Evolutionary conservation across 2,888 invertebrate species (phyloP).

Genomic region (Agriopis marginaria): DNA sequence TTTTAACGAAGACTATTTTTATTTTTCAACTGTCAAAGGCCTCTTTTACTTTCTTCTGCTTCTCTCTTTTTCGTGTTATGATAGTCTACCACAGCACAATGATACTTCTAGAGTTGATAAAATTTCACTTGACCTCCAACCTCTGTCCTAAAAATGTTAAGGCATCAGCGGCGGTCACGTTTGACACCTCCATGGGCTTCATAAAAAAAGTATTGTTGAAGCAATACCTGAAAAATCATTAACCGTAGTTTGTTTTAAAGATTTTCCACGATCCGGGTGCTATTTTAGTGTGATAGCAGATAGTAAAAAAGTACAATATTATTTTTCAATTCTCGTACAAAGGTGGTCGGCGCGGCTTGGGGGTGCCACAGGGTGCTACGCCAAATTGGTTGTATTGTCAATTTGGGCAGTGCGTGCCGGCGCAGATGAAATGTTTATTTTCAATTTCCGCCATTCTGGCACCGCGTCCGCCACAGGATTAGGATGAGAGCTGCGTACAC

Average conservation of each 20-base stretch:
- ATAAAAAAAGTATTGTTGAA: not conserved
- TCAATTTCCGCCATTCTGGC: slow-evolving; percentile 85
- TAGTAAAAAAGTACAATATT: slow-evolving; percentile 77
- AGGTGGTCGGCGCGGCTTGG: slow-evolving; percentile 76
- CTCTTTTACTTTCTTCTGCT: too few species aligned
- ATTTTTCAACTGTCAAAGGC: too few species aligned
- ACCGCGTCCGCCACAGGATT: slow-evolving; percentile 79
- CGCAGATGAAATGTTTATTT: slow-evolving; percentile 86
- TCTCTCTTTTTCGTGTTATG: too few species aligned
- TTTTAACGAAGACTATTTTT: too few species aligned
- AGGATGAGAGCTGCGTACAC: slow-evolving; percentile 56
- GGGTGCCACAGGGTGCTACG: slow-evolving; percentile 62
- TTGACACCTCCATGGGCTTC: not conserved
- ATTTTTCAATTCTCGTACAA: slow-evolving; percentile 86
- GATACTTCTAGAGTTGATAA: too few species aligned
- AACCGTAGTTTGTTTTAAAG: slow-evolving; percentile 76
- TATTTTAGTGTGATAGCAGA: slow-evolving; percentile 30
- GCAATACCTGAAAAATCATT: not conserved
- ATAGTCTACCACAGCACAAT: too few species aligned
- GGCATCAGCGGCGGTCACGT: too few species aligned
- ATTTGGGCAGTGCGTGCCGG: slow-evolving; percentile 86
- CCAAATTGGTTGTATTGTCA: slow-evolving; percentile 86
- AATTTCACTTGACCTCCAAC: too few species aligned
- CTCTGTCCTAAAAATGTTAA: too few species aligned
- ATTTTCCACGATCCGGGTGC: slow-evolving; percentile 72